These are phyloP conservation scores for Vulpes lagopus DNA, from an alignment of 2,113 vertebrate species.

Conservation along the genomic window DNA sequence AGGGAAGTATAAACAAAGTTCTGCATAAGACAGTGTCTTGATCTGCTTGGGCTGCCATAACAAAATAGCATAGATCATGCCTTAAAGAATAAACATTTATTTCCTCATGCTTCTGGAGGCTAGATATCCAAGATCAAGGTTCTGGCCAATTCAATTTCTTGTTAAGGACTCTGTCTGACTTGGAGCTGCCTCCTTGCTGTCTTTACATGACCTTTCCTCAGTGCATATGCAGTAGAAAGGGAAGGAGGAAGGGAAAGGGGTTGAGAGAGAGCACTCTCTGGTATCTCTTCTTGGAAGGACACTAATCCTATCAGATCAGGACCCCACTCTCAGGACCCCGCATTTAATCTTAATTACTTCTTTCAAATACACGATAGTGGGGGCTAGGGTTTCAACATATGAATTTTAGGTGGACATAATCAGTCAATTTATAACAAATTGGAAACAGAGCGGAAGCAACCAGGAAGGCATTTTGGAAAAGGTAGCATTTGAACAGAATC, in stretches of 20 bases:
- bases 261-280: neutral
- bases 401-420: neutral
- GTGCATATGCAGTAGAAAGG: neutral
- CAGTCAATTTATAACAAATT: neutral
- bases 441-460: neutral
- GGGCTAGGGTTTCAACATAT: neutral
- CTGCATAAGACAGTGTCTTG: neutral
- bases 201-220: neutral
- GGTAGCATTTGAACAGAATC: neutral
- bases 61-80: neutral
- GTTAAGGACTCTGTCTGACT: neutral
- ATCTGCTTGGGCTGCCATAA: neutral
- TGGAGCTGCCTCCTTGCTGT: neutral
- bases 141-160: constrained; percentile 16
- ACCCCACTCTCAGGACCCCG: neutral
- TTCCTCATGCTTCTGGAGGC: neutral
- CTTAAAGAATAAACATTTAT: constrained; percentile 9
- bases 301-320: constrained; percentile 16
- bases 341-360: constrained; percentile 38
- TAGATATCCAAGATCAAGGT: neutral
- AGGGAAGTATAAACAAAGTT: constrained; percentile 7
- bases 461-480: constrained; percentile 27
- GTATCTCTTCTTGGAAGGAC: neutral
- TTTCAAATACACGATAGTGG: neutral
- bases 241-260: no score